A percentile compares a stretch with the other conserved stretches of the same genome.
phyloP scores from a whole-genome alignment of 2,113 vertebrate species.

The Aramus guarauna region DNA sequence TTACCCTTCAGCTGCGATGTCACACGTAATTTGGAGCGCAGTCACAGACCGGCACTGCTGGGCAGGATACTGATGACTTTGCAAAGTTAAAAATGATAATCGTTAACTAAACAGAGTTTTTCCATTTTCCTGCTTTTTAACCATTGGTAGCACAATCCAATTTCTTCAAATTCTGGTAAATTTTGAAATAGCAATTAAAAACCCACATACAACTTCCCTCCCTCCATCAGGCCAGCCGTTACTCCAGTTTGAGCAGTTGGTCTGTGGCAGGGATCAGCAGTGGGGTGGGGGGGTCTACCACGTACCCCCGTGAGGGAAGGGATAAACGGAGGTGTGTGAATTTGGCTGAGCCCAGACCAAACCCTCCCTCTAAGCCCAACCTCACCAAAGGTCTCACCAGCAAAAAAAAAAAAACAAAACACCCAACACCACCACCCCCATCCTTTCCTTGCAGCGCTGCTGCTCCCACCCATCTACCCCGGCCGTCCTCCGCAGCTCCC shows the following conservation, averaged over 20 bases:
- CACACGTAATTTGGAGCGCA: background rate
- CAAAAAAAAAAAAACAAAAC: no score
- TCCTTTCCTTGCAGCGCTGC: no score
- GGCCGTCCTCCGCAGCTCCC: background rate
- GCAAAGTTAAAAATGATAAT: background rate
- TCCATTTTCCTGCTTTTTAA: background rate
- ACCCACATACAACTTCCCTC: background rate
- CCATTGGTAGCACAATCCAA: background rate
- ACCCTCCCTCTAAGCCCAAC: background rate
- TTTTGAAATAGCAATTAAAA: background rate
- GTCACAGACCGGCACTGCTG: background rate
- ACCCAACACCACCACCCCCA: no score
- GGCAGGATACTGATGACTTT: background rate
- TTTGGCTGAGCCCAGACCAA: background rate
- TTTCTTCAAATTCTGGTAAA: background rate
- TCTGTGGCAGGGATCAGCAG: background rate
- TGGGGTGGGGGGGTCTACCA: background rate
- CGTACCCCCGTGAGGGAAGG: rapidly evolving
- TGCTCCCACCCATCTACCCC: background rate
- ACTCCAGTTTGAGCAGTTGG: background rate
- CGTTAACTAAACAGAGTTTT: background rate
- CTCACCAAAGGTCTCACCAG: background rate
- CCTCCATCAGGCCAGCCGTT: rapidly evolving
- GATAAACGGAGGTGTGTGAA: rapidly evolving
- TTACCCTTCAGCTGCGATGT: background rate